phyloP scores from a whole-genome alignment of 2,888 invertebrate genomes.

The Schrankia costaestrigalis region DNA sequence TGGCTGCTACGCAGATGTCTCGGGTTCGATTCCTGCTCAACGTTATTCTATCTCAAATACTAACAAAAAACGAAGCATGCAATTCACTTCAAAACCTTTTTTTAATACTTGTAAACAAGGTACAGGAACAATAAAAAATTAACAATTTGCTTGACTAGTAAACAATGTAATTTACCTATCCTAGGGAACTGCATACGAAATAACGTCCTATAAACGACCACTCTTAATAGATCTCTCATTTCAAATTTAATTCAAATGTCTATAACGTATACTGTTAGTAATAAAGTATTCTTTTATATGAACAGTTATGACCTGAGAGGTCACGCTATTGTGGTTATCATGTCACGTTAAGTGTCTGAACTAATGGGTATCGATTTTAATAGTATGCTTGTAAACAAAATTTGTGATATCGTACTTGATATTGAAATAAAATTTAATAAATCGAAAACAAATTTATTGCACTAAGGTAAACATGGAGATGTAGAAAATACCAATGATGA shows the following conservation, averaged over 20 bases:
- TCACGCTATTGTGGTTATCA: constrained; percentile 6
- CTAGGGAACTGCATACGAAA: constrained; percentile 31
- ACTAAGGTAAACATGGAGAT: too few relatives aligned
- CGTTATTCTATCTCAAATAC: too few relatives aligned
- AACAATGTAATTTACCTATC: constrained; percentile 40
- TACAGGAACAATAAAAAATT: too few relatives aligned
- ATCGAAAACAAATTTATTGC: too few relatives aligned
- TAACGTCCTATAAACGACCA: constrained; percentile 19
- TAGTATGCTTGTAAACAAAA: constrained; percentile 22
- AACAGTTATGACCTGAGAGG: constrained; percentile 7
- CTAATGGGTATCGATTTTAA: constrained; percentile 37
- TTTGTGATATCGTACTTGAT: constrained; percentile 11
- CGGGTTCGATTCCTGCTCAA: too few relatives aligned
- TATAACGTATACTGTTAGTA: background rate
- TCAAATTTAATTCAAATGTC: background rate
- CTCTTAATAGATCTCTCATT: constrained; percentile 4
- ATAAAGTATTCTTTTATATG: constrained; percentile 4
- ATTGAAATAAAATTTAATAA: too few relatives aligned
- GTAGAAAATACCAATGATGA: too few relatives aligned
- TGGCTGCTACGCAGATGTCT: too few relatives aligned
- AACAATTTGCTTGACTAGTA: constrained; percentile 32
- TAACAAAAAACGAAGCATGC: too few relatives aligned
- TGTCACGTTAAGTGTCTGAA: constrained; percentile 30
- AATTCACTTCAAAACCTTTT: too few relatives aligned
- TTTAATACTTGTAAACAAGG: too few relatives aligned